phyloP scores from a whole-genome alignment of 2,888 invertebrate species.

The Clivina fossor region DNA sequence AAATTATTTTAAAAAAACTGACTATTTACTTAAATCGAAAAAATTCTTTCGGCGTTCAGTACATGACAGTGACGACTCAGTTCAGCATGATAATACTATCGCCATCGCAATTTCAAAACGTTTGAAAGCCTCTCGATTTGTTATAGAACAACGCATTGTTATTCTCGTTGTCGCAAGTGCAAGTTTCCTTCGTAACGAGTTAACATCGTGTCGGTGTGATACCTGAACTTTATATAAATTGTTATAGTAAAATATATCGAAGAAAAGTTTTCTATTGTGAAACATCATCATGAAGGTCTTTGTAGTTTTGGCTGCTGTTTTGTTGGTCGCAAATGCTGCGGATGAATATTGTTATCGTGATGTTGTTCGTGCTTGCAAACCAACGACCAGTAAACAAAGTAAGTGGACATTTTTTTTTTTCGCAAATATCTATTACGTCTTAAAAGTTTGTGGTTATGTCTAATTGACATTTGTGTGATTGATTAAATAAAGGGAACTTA shows the following conservation, averaged over 20 bases:
- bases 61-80: constrained; percentile 14
- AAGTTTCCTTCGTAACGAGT: constrained; percentile 35
- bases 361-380: constrained; percentile 58
- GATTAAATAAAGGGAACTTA: constrained; percentile 9
- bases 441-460: no score
- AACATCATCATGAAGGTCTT: constrained; percentile 61
- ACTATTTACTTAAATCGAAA: no score
- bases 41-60: constrained; percentile 21
- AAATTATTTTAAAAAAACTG: no score
- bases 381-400: constrained; percentile 49
- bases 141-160: constrained; percentile 32
- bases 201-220: constrained; percentile 23
- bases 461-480: no score
- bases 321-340: constrained; percentile 54
- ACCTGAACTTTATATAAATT: constrained; percentile 4
- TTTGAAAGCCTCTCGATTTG: constrained; percentile 31
- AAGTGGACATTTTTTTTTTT: constrained; percentile 5
- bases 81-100: constrained; percentile 28
- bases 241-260: constrained; percentile 4
- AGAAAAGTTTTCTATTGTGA: constrained; percentile 13
- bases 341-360: constrained; percentile 65
- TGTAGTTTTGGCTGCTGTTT: constrained; percentile 56
- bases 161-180: constrained; percentile 35
- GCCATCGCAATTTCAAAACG: constrained; percentile 29
- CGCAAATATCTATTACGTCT: no score